A percentile compares a stretch with the other conserved stretches of the same genome.
Evolutionary conservation across 2,888 invertebrate genomes (phyloP).

Genomic region (Pristionchus mayeri): DNA sequence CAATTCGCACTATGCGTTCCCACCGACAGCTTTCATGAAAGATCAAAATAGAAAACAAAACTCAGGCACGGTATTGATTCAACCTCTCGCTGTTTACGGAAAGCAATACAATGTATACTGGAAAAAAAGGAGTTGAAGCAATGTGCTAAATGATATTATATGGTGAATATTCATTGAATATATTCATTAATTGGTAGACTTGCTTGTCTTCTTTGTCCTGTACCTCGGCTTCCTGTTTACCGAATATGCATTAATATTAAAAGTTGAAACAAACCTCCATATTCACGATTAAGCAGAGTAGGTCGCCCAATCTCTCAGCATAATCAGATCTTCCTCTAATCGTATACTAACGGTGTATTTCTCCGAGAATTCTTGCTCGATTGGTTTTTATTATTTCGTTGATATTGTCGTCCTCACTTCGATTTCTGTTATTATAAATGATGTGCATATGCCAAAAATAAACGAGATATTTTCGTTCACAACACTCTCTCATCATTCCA

Average conservation of each 20-base stretch:
- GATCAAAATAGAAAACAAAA: too few species aligned
- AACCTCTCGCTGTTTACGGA: too few species aligned
- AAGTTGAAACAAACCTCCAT: not conserved
- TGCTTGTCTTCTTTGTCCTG: not conserved
- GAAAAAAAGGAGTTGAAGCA: too few species aligned
- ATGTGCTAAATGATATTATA: too few species aligned
- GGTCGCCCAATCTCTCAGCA: not conserved
- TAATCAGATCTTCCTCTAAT: not conserved
- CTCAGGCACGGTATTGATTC: too few species aligned
- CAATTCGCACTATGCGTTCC: too few species aligned
- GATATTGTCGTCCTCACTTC: not conserved
- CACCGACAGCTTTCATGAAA: too few species aligned
- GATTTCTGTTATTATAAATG: not conserved
- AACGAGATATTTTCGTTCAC: too few species aligned
- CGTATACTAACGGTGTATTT: not conserved
- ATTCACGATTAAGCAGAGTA: not conserved
- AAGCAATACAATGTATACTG: too few species aligned
- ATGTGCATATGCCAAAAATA: too few species aligned
- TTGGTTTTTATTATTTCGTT: not conserved
- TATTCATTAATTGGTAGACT: not conserved
- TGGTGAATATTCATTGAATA: not conserved
- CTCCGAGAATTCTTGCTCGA: not conserved
- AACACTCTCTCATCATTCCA: too few species aligned
- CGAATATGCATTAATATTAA: not conserved
- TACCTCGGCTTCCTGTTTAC: not conserved